Evolutionary conservation across 2,888 invertebrate species (phyloP).

Genomic region (Callinectes sapidus): DNA sequence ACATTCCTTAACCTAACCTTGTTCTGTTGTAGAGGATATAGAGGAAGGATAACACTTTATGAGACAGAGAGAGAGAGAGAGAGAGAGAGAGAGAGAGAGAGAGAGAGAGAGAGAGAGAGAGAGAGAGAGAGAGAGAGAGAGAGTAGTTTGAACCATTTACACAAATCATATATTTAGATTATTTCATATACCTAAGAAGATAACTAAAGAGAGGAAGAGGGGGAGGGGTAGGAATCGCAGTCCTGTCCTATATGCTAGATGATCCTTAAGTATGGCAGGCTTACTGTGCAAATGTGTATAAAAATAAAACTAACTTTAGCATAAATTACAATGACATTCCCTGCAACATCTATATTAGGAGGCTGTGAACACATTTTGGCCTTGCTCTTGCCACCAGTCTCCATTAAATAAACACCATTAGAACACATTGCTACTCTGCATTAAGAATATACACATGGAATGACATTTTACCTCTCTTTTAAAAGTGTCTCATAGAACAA

Average conservation of each 20-base stretch:
- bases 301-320: slow-evolving; percentile 28
- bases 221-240: neutral
- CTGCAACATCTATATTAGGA: neutral
- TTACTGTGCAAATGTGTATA: slow-evolving; percentile 23
- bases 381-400: slow-evolving; percentile 2
- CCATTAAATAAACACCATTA: slow-evolving; percentile 7
- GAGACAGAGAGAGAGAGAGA: slow-evolving; percentile 29
- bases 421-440: neutral
- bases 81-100: slow-evolving; percentile 39
- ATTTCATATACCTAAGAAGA: neutral
- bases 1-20: neutral
- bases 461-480: neutral
- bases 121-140: slow-evolving; percentile 44
- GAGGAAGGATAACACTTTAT: neutral
- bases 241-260: neutral
- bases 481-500: neutral
- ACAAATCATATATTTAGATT: neutral
- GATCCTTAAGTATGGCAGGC: slow-evolving; percentile 36
- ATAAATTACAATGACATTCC: neutral
- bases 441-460: slow-evolving; percentile 37
- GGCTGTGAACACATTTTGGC: slow-evolving; percentile 2
- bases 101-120: slow-evolving; percentile 44
- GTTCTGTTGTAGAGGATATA: slow-evolving; percentile 4
- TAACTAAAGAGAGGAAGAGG: neutral
- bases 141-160: slow-evolving; percentile 8